phyloP scores from a whole-genome alignment of 2,113 vertebrate genomes.

The Poeciliopsis occidentalis region DNA sequence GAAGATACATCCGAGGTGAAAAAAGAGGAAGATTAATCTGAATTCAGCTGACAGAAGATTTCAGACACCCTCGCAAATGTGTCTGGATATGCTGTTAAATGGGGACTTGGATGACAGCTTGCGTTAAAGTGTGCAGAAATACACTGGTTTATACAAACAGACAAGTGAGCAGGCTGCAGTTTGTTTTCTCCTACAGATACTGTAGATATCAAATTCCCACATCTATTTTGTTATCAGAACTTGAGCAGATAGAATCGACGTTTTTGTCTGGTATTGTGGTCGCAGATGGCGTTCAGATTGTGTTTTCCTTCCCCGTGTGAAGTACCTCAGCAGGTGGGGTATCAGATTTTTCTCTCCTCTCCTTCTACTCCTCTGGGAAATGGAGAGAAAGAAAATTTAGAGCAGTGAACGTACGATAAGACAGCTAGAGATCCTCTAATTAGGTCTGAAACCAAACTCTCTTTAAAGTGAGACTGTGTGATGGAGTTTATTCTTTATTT shows the following conservation, averaged over 20 bases:
- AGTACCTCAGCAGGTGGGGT: conserved; percentile 56
- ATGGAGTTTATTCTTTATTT: neutral
- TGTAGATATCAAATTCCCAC: neutral
- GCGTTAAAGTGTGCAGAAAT: conserved; percentile 20
- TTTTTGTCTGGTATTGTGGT: conserved; percentile 30
- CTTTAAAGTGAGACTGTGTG: neutral
- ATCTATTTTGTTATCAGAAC: conserved; percentile 19
- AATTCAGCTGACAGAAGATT: conserved; percentile 48
- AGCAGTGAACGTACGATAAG: conserved; percentile 47
- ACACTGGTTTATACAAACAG: neutral
- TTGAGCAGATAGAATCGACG: conserved; percentile 6
- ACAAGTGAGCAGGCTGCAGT: conserved; percentile 3
- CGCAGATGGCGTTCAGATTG: conserved; percentile 57
- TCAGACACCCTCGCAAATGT: conserved; percentile 15
- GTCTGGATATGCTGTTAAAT: conserved; percentile 21
- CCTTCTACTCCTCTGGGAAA: conserved; percentile 52
- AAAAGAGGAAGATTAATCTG: conserved; percentile 22
- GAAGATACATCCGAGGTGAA: conserved; percentile 10
- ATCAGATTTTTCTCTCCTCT: conserved; percentile 36
- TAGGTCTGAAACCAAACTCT: conserved; percentile 40
- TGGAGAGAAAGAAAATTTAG: conserved; percentile 22
- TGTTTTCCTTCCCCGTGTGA: conserved; percentile 44
- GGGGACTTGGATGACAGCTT: conserved; percentile 35
- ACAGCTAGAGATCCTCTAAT: conserved; percentile 59
- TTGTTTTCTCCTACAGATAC: neutral